Conservation (phyloP, 2,797 vertebrate genomes). For the Acropternis orthonyx region DNA sequence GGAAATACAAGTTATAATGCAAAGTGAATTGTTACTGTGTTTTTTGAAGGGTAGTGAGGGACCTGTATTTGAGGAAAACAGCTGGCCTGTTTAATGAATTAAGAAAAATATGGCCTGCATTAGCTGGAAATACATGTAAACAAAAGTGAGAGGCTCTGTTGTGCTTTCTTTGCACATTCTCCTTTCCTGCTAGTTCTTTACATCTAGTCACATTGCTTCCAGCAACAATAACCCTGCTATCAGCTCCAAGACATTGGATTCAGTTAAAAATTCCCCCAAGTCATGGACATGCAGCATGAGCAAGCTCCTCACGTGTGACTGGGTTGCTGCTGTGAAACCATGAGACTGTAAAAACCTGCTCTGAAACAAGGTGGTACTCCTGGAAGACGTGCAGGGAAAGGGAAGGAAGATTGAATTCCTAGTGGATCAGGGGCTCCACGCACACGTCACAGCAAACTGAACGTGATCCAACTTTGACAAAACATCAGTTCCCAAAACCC, state of each 20-base stretch:
- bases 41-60: not conserved
- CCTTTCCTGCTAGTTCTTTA: not conserved
- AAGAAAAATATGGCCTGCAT: not conserved
- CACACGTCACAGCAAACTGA: not conserved
- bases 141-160: not conserved
- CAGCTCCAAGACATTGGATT: not conserved
- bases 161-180: not conserved
- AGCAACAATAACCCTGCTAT: accelerated
- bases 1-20: not conserved
- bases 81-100: not conserved
- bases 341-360: not conserved
- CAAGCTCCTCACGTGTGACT: not conserved
- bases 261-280: not conserved
- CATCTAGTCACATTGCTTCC: not conserved
- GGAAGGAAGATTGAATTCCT: not conserved
- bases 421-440: not conserved
- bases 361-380: not conserved
- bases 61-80: not conserved
- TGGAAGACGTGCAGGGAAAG: not conserved
- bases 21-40: not conserved
- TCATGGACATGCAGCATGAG: not conserved
- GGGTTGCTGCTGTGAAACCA: not conserved
- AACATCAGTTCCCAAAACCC: not conserved
- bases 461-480: not conserved
- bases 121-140: not conserved